phyloP scores from a whole-genome alignment of 2,113 vertebrate species.

The Nothoprocta pentlandii region DNA sequence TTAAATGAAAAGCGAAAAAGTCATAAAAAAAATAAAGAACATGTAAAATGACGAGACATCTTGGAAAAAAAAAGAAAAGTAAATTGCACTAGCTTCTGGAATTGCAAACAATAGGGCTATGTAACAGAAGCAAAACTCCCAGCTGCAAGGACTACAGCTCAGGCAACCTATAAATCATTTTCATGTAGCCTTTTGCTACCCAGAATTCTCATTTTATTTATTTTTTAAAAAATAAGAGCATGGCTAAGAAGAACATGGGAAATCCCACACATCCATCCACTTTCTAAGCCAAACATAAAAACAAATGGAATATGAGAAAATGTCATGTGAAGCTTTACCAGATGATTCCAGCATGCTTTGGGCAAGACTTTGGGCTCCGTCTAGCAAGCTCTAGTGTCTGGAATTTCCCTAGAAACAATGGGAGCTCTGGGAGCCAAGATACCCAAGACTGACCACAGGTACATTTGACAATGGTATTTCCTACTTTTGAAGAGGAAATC shows the following conservation, averaged over 20 bases:
- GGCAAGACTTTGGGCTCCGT: not conserved
- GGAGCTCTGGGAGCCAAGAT: not conserved
- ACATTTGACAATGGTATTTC: not conserved
- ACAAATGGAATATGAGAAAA: not conserved
- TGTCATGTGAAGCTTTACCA: not conserved
- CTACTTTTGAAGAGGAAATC: not conserved
- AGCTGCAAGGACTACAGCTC: not conserved
- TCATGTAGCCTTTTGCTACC: not conserved
- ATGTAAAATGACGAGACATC: not conserved
- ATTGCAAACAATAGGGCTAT: not conserved
- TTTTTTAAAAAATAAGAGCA: not conserved
- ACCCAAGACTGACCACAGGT: not conserved
- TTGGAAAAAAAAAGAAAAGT: not conserved
- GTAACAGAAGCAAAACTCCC: not conserved
- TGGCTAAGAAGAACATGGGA: not conserved
- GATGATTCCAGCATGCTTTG: not conserved
- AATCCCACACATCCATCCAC: not conserved
- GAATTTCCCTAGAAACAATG: not conserved
- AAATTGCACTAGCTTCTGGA: not conserved
- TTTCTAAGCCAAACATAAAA: not conserved
- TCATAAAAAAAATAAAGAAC: not conserved
- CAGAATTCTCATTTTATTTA: not conserved
- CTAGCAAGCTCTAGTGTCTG: not conserved
- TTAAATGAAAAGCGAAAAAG: conserved; percentile 27
- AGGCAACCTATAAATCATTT: not conserved